These are phyloP conservation scores for Uloborus plumipes DNA, from an alignment of 2,888 invertebrate genomes.

Conservation along the genomic window DNA sequence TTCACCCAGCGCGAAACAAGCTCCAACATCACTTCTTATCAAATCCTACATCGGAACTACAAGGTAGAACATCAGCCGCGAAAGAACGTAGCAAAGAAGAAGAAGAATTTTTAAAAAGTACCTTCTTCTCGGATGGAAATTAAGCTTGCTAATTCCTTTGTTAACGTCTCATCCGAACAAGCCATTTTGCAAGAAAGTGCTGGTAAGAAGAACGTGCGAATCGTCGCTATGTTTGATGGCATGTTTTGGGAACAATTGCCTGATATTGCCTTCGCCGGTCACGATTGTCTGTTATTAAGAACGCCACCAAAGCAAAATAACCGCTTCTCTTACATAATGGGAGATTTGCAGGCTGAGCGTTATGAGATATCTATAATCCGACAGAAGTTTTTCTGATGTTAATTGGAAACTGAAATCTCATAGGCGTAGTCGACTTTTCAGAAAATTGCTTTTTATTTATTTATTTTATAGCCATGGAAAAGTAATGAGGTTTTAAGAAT, in stretches of 20 bases:
- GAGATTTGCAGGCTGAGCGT: constrained; percentile 11
- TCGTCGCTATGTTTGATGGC: constrained; percentile 30
- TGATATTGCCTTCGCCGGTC: constrained; percentile 35
- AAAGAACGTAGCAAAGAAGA: neutral
- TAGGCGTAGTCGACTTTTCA: constrained; percentile 37
- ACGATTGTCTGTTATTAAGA: constrained; percentile 44
- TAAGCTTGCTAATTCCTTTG: constrained; percentile 52
- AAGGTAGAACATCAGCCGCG: neutral
- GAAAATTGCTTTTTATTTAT: too few species aligned
- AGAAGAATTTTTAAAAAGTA: constrained; percentile 15
- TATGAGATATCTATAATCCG: constrained; percentile 36
- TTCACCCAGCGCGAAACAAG: neutral
- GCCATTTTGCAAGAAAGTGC: constrained; percentile 47
- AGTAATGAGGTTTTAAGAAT: constrained; percentile 41
- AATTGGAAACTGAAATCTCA: constrained; percentile 57
- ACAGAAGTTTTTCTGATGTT: constrained; percentile 35
- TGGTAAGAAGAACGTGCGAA: constrained; percentile 7
- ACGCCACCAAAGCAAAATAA: constrained; percentile 20
- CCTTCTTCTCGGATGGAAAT: constrained; percentile 29
- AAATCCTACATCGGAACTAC: neutral
- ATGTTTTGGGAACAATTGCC: constrained; percentile 36
- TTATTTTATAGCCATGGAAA: too few species aligned
- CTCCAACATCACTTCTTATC: neutral
- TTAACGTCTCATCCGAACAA: constrained; percentile 42
- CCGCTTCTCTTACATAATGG: constrained; percentile 50